Evolutionary conservation across 2,113 vertebrate genomes (phyloP).

Genomic region (Halcyon malimbica): DNA sequence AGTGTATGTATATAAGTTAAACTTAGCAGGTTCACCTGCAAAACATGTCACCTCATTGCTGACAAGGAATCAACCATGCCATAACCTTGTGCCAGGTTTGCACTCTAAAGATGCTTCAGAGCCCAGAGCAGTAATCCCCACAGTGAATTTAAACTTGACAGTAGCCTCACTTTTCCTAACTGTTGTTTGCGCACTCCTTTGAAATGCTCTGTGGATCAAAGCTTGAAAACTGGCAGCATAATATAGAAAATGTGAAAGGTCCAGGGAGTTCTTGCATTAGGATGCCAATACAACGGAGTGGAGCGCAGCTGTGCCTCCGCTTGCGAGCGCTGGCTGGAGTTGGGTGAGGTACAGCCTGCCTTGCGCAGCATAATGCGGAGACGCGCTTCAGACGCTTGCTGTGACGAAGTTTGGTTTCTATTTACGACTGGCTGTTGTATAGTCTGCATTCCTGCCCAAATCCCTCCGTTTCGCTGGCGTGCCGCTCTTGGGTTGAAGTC

Average conservation of each 20-base stretch:
- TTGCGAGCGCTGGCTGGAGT: fast-evolving
- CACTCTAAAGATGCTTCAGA: not conserved
- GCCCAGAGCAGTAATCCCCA: not conserved
- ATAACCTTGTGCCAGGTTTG: fast-evolving
- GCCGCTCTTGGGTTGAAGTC: slow-evolving; percentile 29
- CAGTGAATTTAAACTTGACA: fast-evolving
- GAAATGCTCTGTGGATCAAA: fast-evolving
- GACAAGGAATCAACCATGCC: fast-evolving
- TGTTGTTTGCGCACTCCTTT: not conserved
- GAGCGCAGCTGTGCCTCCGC: fast-evolving
- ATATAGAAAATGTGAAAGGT: fast-evolving
- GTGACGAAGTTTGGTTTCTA: slow-evolving; percentile 41
- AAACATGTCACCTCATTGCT: fast-evolving
- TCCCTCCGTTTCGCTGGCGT: not conserved
- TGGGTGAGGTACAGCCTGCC: not conserved
- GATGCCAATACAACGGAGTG: fast-evolving
- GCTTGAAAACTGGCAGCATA: not conserved
- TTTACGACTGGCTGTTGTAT: slow-evolving; percentile 15
- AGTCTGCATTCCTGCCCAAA: slow-evolving; percentile 50
- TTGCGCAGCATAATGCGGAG: fast-evolving
- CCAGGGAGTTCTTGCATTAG: not conserved
- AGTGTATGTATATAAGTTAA: not conserved
- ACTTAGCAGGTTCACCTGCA: not conserved
- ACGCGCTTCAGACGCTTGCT: not conserved
- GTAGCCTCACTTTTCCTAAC: not conserved